A percentile compares a stretch with the other conserved stretches of the same genome.
These are phyloP conservation scores for Drosophila kohkoa DNA, from an alignment of 1,140 invertebrate genomes.

Conservation along the genomic window DNA sequence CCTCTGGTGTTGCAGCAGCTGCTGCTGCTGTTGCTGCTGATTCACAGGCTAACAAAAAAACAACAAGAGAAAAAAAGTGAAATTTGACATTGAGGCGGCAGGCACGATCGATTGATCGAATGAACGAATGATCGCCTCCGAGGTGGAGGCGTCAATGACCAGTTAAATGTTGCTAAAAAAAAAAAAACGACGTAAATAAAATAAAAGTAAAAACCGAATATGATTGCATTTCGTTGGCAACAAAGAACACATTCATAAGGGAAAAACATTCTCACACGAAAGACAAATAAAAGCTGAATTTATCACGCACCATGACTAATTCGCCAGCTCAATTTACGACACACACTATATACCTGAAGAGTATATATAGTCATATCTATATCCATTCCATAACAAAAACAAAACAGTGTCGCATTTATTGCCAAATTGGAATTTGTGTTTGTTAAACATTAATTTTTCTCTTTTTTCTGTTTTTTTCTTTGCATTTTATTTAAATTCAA, in stretches of 20 bases:
- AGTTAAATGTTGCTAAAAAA: conserved; percentile 45
- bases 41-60: conserved; percentile 18
- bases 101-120: conserved; percentile 52
- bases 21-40: conserved; percentile 17
- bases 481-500: conserved; percentile 69
- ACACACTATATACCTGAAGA: conserved; percentile 52
- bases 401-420: conserved; percentile 25
- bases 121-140: conserved; percentile 2
- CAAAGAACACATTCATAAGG: conserved; percentile 71
- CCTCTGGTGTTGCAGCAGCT: conserved; percentile 12
- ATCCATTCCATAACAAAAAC: conserved; percentile 21
- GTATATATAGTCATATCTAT: conserved; percentile 9
- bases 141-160: conserved; percentile 64
- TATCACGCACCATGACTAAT: conserved; percentile 81
- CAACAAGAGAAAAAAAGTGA: conserved; percentile 58
- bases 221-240: conserved; percentile 22
- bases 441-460: conserved; percentile 51
- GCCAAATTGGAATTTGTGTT: conserved; percentile 36
- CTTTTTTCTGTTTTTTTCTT: conserved; percentile 21
- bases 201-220: conserved; percentile 35
- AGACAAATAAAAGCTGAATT: conserved; percentile 78
- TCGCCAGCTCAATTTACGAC: conserved; percentile 65
- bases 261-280: conserved; percentile 76
- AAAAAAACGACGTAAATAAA: conserved; percentile 27
- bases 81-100: conserved; percentile 75